Percentiles rank a stretch among this genome's conserved stretches.
These are phyloP conservation scores for Latrodectus geometricus DNA, from an alignment of 1,140 invertebrate species.

Conservation along the genomic window DNA sequence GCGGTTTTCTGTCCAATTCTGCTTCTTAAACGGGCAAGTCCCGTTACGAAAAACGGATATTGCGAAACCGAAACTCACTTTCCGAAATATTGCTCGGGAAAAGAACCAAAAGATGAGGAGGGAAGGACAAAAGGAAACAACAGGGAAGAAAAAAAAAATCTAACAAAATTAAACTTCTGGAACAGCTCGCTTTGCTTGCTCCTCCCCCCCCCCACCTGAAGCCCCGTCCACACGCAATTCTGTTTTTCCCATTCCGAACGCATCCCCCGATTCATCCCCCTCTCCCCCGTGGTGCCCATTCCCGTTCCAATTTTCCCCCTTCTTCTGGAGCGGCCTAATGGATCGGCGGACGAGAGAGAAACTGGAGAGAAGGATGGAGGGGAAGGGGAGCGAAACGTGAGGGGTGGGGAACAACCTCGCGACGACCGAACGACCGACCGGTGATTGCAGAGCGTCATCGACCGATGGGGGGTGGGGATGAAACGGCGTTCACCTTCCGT, in stretches of 20 bases:
- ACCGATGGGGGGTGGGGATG: conserved; percentile 19
- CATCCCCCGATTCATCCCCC: conserved; percentile 6
- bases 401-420: neutral
- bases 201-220: neutral
- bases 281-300: neutral
- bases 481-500: neutral
- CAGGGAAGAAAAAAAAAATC: neutral
- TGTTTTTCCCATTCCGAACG: conserved; percentile 35
- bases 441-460: conserved; percentile 59
- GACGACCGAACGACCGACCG: conserved; percentile 42
- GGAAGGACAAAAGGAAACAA: neutral
- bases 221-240: neutral
- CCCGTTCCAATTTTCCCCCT: neutral
- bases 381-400: neutral
- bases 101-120: neutral
- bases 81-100: neutral
- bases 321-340: conserved; percentile 33
- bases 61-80: conserved; percentile 1
- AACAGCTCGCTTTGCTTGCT: neutral
- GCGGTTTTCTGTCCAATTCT: neutral
- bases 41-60: neutral
- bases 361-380: neutral
- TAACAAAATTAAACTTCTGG: neutral
- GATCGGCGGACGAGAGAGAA: conserved; percentile 49
- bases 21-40: neutral